Evolutionary conservation across 1,140 invertebrate genomes (phyloP), one percentile per base, ranked within the genome.

Genomic region (Penaeus japonicus): DNA sequence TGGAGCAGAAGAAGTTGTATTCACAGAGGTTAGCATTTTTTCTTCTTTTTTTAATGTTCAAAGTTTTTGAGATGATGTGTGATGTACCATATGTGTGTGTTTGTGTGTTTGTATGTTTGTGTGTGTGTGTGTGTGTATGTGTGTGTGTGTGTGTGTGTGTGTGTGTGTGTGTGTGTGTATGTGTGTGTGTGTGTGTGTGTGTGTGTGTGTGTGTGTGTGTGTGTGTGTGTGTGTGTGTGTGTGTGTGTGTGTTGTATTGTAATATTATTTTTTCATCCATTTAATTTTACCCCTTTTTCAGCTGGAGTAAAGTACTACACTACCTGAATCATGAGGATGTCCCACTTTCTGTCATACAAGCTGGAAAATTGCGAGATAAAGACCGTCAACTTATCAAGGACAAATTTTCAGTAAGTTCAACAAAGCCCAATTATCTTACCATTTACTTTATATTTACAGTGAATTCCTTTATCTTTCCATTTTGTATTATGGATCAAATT

Each of bases 341-440:
- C 82, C 94, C 94, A 3, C 91, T 94, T 20, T 93, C 94, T 17
- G 92, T 94, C 55, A 89, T 93, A 22, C 92, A 93, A 86, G 94
- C 94, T n/a, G 94, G 95, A 20, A 96, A 97, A 93, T 92, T 98
- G 35, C 95, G 96, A 91, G 97, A 98, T 91, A 97, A 97, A 93
- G 97, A 98, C 92, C 94, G 96, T 82, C 96, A 97, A 91, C 94
- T 95, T 62, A 94, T 99, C n/a, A 99, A 99, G 93, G 98, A 99
- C 91, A 97, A 97, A 91, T 98, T 98, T 93, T 94, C 96, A 80
- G 96, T 97, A 93, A 94, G 94, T 93, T 57, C 79, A 35, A 70
- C 30, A 77, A 24, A 20, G 59, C 24, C 15, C 17, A 73, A 18
- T 30, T 30, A 7, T 32, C 18, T 27, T 20, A n/a, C n/a, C 18